A percentile compares a stretch with the other conserved stretches of the same genome.
These are phyloP conservation scores for Polydrusus cervinus DNA, from an alignment of 2,888 invertebrate genomes.

Conservation along the genomic window DNA sequence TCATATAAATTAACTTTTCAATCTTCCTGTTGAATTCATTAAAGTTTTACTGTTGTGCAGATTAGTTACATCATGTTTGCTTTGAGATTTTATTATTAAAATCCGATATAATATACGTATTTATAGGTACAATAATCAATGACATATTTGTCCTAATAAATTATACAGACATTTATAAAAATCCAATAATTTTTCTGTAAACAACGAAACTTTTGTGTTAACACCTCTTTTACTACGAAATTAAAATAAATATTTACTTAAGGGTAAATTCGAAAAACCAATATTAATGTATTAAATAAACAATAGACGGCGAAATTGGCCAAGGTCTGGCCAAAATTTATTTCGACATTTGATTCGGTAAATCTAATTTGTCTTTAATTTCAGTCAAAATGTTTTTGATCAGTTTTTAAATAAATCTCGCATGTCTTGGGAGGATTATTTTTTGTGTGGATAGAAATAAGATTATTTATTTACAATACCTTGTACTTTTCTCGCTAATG, in stretches of 20 bases:
- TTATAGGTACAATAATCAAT: conserved; percentile 5
- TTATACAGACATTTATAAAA: background rate
- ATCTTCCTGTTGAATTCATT: too few species aligned
- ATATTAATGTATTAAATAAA: conserved; percentile 16
- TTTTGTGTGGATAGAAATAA: too few species aligned
- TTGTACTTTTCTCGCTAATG: too few species aligned
- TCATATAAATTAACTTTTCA: too few species aligned
- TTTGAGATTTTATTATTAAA: too few species aligned
- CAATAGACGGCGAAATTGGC: background rate
- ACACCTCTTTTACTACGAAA: conserved; percentile 1
- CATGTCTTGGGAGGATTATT: too few species aligned
- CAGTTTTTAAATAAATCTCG: too few species aligned
- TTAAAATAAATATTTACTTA: conserved; percentile 2
- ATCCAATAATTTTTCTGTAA: conserved; percentile 4
- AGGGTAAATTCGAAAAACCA: background rate
- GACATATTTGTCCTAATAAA: conserved; percentile 13
- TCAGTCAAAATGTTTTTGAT: too few species aligned
- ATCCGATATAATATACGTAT: too few species aligned
- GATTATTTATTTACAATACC: too few species aligned
- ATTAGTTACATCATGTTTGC: too few species aligned
- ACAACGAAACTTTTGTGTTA: background rate
- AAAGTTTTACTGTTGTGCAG: too few species aligned
- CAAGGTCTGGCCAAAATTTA: background rate
- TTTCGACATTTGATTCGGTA: background rate
- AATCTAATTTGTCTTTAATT: background rate